These are phyloP conservation scores for Donacobius atricapilla DNA, from an alignment of 2,113 vertebrate species.

Conservation along the genomic window DNA sequence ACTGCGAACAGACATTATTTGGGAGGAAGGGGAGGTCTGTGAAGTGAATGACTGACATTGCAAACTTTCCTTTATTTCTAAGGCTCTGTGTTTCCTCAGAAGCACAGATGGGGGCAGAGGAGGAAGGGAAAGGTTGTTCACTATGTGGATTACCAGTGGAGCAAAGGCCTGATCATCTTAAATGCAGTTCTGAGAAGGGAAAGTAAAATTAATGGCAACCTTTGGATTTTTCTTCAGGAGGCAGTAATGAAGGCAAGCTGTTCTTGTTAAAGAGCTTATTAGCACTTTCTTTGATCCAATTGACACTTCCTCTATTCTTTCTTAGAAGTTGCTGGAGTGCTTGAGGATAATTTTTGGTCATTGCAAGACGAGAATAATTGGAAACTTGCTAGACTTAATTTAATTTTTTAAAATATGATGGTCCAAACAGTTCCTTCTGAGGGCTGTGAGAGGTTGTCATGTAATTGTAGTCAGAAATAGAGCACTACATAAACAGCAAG, in stretches of 20 bases:
- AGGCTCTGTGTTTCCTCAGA: background rate
- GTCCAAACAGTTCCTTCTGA: background rate
- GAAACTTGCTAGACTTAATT: background rate
- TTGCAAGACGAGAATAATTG: background rate
- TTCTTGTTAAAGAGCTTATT: background rate
- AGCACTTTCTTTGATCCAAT: background rate
- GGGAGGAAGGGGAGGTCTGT: background rate
- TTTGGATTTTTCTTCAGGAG: background rate
- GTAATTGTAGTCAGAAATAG: background rate
- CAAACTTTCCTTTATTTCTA: background rate
- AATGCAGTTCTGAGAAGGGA: background rate
- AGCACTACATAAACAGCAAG: background rate
- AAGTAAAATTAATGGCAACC: background rate
- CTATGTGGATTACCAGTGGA: background rate
- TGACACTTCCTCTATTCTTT: background rate
- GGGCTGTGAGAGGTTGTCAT: background rate
- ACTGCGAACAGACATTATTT: accelerated
- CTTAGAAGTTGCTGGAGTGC: background rate
- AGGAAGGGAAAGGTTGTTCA: background rate
- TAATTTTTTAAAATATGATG: background rate
- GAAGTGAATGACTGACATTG: background rate
- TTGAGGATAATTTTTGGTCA: background rate
- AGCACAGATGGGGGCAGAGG: background rate
- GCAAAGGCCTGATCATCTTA: background rate
- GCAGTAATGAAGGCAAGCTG: background rate